A percentile compares a stretch with the other conserved stretches of the same genome.
Conservation (phyloP, 2,797 vertebrate species). For the Ptychobarbus kaznakovi region DNA sequence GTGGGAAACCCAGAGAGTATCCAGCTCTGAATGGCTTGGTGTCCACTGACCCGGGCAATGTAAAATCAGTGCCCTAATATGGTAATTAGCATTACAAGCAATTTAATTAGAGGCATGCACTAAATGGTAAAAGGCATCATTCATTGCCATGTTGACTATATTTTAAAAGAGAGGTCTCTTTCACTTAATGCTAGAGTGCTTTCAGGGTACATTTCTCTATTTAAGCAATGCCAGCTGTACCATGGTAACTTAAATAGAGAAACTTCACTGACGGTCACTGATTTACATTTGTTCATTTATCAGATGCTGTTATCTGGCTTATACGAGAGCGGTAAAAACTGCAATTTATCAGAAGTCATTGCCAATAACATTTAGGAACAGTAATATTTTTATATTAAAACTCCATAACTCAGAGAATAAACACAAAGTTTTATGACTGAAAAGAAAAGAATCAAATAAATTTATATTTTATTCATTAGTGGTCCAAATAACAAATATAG, state of each 20-base stretch:
- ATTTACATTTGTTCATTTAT: constrained; percentile 2
- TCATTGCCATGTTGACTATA: constrained; percentile 46
- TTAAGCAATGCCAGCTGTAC: constrained; percentile 8
- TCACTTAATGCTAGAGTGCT: constrained; percentile 3
- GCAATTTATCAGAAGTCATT: background rate
- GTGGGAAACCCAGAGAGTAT: background rate
- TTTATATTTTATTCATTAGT: background rate
- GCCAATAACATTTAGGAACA: background rate
- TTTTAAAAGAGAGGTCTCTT: constrained; percentile 3
- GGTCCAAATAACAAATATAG: too few relatives aligned
- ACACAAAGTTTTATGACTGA: background rate
- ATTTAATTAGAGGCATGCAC: constrained; percentile 14
- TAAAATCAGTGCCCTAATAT: constrained; percentile 16
- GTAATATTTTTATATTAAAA: too few relatives aligned
- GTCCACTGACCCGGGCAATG: background rate
- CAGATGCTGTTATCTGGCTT: background rate
- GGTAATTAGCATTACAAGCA: constrained; percentile 44
- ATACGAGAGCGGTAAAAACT: background rate
- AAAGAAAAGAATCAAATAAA: background rate
- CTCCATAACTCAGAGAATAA: background rate
- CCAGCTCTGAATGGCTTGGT: constrained; percentile 14
- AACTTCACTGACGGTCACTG: background rate
- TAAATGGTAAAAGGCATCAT: constrained; percentile 46
- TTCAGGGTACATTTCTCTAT: constrained; percentile 18
- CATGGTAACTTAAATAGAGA: constrained; percentile 19